Base-by-base conservation (phyloP, 2,797 vertebrate species). In the Morelia viridis region DNA sequence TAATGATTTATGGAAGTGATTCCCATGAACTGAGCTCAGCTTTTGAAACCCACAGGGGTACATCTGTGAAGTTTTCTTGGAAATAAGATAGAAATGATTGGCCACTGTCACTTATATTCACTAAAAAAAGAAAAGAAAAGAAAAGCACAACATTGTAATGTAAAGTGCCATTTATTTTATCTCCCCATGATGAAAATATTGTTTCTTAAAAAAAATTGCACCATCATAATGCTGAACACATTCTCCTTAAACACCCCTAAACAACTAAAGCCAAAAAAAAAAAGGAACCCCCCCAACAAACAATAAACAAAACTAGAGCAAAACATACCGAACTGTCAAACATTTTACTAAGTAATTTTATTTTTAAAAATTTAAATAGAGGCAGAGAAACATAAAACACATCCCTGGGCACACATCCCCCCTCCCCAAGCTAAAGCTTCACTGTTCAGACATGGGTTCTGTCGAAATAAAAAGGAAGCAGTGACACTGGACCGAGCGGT, bases 111-210 rank as follows among this genome's bases (percentile, higher is more conserved):
- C 31, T 31, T 35, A 19, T 31, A 68, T 68, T 31, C 31, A 68
- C 31, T 41, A 76, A 76, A 76, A 41, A 31, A 3, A 68, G 2
- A 71, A 6, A 80, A 31, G 5, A 3, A 8, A 3, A 19, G 31
- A 83, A 53, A n/a, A 90, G 92, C 92, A 76, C 53, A 19, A 46
- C 58, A 26, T 68, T 68, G 58, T 92, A 94, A 92, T 46, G 90
- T 90, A 92, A 96, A 96, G 95, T 85, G 95, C 94, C 85, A 9
- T 95, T 96, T 94, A 89, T 95, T 95, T 93, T 90, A 85, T 71
- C 92, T 60, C 31, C 19, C 60, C 84, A 76, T 22, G 93, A 94
- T 91, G 93, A 97, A 96, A 96, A 96, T 89, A 94, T 8, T 0
- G 80, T 92, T 92, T 89, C 64, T 92, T 76, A 50, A 87, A 68